phyloP scores from a whole-genome alignment of 2,797 vertebrate species.

The Scyliorhinus canicula region DNA sequence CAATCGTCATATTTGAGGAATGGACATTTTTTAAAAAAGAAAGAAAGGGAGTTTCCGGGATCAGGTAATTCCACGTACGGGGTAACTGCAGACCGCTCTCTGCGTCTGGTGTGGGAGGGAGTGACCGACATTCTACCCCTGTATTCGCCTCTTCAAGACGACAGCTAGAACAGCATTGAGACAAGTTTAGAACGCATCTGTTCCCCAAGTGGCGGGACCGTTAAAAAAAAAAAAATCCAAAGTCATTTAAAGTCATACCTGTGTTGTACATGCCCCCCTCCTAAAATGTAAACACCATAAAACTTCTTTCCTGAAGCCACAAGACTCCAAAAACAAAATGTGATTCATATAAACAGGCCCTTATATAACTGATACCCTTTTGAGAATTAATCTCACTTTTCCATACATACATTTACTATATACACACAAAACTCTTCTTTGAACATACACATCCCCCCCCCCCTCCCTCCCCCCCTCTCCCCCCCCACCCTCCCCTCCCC shows the following conservation, averaged over 20 bases:
- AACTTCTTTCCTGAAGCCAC: slow-evolving; percentile 4
- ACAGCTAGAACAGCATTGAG: background rate
- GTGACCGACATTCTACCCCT: background rate
- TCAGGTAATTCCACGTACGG: background rate
- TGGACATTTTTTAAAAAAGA: background rate
- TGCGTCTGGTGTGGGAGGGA: background rate
- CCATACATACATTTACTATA: slow-evolving; percentile 38
- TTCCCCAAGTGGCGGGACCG: background rate
- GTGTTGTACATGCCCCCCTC: slow-evolving; percentile 14
- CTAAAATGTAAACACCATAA: slow-evolving; percentile 38
- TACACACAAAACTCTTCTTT: slow-evolving; percentile 32
- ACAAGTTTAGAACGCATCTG: background rate
- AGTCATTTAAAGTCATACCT: slow-evolving; percentile 27
- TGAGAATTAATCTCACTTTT: slow-evolving; percentile 27
- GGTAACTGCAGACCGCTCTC: no score
- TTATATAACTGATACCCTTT: slow-evolving; percentile 28
- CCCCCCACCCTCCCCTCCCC: background rate
- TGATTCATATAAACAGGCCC: slow-evolving; percentile 36
- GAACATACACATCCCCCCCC: background rate
- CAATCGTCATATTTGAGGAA: background rate
- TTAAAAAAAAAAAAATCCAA: background rate
- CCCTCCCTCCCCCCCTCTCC: no score
- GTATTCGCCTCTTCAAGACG: slow-evolving; percentile 22
- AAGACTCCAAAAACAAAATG: slow-evolving; percentile 21
- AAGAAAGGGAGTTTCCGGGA: background rate